phyloP scores from a whole-genome alignment of 1,140 invertebrate genomes.

The Nasonia longicornis region DNA sequence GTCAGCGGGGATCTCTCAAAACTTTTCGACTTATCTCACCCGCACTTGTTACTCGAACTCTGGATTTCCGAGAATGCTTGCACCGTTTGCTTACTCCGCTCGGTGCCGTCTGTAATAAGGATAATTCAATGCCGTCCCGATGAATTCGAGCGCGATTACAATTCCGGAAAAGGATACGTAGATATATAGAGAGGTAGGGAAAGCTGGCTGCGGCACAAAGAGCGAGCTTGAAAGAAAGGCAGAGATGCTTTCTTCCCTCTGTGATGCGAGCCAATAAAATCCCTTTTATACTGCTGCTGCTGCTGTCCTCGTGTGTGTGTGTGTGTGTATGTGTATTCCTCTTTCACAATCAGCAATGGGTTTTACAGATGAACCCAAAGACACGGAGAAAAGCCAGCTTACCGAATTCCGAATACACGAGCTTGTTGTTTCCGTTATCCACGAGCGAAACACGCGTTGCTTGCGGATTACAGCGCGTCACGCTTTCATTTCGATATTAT shows the following conservation, averaged over 20 bases:
- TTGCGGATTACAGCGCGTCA: too few species aligned
- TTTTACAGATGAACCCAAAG: neutral
- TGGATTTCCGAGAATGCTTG: neutral
- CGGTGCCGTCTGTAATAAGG: neutral
- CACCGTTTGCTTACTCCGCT: neutral
- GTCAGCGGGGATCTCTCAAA: constrained; percentile 4
- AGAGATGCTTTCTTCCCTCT: constrained; percentile 15
- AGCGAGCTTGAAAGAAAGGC: neutral
- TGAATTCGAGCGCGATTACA: neutral
- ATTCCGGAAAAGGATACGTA: neutral
- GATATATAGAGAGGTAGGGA: neutral
- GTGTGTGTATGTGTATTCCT: neutral
- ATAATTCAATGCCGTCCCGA: constrained; percentile 4
- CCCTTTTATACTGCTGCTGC: constrained; percentile 16
- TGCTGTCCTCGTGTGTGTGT: neutral
- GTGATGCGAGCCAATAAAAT: constrained; percentile 36
- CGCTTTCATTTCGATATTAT: neutral
- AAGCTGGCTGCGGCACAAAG: constrained; percentile 11
- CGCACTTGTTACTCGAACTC: neutral
- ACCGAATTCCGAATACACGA: neutral
- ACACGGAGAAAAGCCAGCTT: neutral
- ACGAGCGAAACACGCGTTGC: too few species aligned
- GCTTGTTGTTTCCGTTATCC: neutral
- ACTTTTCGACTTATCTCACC: neutral
- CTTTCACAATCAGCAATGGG: constrained; percentile 3